Evolutionary conservation across 2,113 vertebrate species (phyloP).

Genomic region (Archocentrus centrarchus): DNA sequence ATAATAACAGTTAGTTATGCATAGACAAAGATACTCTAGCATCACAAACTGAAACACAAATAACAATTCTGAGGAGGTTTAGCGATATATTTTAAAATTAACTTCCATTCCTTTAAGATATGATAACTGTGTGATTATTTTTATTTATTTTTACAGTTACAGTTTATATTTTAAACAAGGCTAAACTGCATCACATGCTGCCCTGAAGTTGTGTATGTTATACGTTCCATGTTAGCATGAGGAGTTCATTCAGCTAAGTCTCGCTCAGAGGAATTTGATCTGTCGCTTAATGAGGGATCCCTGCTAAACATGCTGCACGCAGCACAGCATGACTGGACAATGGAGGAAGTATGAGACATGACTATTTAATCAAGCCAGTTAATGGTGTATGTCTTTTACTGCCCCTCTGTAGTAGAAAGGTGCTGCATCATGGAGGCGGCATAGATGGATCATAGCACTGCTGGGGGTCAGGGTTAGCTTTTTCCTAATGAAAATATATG

Average conservation of each 20-base stretch:
- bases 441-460: neutral
- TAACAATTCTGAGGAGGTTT: neutral
- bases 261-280: slow-evolving; percentile 51
- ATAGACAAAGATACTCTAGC: neutral
- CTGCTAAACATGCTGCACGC: slow-evolving; percentile 36
- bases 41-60: neutral
- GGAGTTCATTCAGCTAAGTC: slow-evolving; percentile 57
- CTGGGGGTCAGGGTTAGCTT: slow-evolving; percentile 6
- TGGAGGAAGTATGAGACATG: slow-evolving; percentile 34
- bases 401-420: slow-evolving; percentile 36
- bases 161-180: neutral
- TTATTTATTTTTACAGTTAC: neutral
- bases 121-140: neutral
- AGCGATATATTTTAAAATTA: neutral
- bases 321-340: slow-evolving; percentile 11
- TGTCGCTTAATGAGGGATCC: slow-evolving; percentile 60
- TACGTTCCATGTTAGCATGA: slow-evolving; percentile 16
- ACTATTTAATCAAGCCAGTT: slow-evolving; percentile 65
- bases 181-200: neutral
- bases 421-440: neutral
- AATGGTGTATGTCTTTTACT: slow-evolving; percentile 66
- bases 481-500: slow-evolving; percentile 1
- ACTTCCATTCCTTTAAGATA: neutral
- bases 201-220: neutral
- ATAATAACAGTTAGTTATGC: neutral